Percentiles rank a stretch among this genome's conserved stretches.
Evolutionary conservation across 1,140 invertebrate genomes (phyloP).

Genomic region (Trissolcus basalis): DNA sequence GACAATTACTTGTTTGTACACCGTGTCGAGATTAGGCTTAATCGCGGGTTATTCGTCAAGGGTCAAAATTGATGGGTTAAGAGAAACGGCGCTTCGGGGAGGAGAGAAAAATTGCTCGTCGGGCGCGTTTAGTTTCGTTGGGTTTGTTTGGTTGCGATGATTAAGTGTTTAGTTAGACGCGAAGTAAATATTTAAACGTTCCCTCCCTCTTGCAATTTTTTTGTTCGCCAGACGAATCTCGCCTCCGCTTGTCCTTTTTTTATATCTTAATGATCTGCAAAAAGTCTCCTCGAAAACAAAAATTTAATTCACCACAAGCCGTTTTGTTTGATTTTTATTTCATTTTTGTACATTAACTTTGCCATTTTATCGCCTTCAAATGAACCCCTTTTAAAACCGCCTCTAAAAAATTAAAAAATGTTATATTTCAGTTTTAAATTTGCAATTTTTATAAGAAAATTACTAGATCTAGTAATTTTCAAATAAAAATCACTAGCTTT

Average conservation of each 20-base stretch:
- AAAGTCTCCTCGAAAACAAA: no score
- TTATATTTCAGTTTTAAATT: no score
- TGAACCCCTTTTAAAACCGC: no score
- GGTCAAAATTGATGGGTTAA: conserved; percentile 31
- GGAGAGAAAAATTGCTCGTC: conserved; percentile 45
- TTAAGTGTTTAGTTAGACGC: conserved; percentile 38
- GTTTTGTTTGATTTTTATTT: no score
- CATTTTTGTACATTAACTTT: no score
- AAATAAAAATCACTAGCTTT: no score
- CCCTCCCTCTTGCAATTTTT: neutral
- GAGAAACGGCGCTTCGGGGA: conserved; percentile 21
- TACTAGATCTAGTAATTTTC: no score
- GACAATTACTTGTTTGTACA: conserved; percentile 48
- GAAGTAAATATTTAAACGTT: conserved; percentile 1
- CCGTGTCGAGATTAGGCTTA: conserved; percentile 46
- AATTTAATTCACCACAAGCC: no score
- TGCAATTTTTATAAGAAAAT: no score
- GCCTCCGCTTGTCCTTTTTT: neutral
- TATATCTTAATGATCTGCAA: neutral
- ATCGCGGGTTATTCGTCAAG: conserved; percentile 49
- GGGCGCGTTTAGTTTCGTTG: conserved; percentile 26
- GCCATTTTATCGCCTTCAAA: no score
- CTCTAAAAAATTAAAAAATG: no score
- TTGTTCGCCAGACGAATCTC: neutral
- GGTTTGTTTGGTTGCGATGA: conserved; percentile 40